Conservation (phyloP, 2,797 vertebrate species). For the Hephaestus fuliginosus region DNA sequence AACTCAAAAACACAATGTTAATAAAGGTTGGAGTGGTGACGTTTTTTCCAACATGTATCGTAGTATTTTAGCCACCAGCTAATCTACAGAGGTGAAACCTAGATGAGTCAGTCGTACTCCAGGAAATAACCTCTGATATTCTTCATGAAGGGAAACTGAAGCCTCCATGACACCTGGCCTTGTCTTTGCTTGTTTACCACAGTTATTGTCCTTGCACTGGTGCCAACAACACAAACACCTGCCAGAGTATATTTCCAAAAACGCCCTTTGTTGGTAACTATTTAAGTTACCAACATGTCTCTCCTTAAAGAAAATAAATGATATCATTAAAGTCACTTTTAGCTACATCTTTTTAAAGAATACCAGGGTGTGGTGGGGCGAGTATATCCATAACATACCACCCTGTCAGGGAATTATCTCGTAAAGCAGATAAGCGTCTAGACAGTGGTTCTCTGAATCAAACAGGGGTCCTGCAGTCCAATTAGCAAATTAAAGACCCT, state of each 20-base stretch:
- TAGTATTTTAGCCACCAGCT: neutral
- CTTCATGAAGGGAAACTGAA: neutral
- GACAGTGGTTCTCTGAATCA: slow-evolving; percentile 31
- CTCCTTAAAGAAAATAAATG: neutral
- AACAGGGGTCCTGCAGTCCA: slow-evolving; percentile 23
- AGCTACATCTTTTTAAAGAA: slow-evolving; percentile 18
- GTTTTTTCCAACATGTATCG: neutral
- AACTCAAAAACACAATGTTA: no score
- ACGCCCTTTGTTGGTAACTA: neutral
- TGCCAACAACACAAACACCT: slow-evolving; percentile 14
- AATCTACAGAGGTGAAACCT: neutral
- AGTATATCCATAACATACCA: neutral
- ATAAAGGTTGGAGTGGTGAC: no score
- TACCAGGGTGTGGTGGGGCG: neutral
- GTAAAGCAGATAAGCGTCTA: slow-evolving; percentile 54
- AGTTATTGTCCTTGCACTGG: neutral
- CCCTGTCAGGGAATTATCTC: slow-evolving; percentile 31
- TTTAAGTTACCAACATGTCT: neutral
- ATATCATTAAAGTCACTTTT: neutral
- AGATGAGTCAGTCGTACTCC: neutral
- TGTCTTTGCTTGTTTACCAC: neutral
- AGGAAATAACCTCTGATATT: neutral
- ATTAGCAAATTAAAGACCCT: slow-evolving; percentile 63
- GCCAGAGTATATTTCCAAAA: neutral
- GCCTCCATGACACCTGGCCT: neutral